phyloP scores from a whole-genome alignment of 2,113 vertebrate genomes.

The Chiloscyllium plagiosum region DNA sequence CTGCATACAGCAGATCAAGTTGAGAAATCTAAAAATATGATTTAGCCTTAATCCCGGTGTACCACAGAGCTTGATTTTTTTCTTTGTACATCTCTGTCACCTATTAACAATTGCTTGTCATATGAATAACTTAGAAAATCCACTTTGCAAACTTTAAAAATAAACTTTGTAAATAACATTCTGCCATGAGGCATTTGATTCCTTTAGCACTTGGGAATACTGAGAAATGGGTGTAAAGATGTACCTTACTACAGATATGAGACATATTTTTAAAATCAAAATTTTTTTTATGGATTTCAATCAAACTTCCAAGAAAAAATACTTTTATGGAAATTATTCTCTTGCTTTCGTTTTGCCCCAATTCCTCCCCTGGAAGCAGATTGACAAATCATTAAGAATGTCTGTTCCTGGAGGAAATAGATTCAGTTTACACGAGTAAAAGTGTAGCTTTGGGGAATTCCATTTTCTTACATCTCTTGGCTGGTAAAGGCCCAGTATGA shows the following conservation, averaged over 20 bases:
- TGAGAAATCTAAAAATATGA: not conserved
- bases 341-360: not conserved
- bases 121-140: not conserved
- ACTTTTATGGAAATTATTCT: not conserved
- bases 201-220: not conserved
- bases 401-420: too few relatives aligned
- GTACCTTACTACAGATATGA: not conserved
- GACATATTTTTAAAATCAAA: not conserved
- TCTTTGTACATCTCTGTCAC: not conserved
- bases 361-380: not conserved
- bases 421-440: not conserved
- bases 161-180: not conserved
- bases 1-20: conserved; percentile 20
- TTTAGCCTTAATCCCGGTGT: not conserved
- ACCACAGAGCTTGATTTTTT: not conserved
- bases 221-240: not conserved
- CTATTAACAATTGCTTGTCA: not conserved
- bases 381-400: not conserved
- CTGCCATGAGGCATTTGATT: not conserved
- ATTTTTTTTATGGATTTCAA: not conserved
- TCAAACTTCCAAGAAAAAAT: not conserved
- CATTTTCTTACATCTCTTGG: not conserved
- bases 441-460: not conserved
- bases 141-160: not conserved
- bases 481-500: not conserved